phyloP scores from a whole-genome alignment of 2,888 invertebrate species.

The Mamestra brassicae region DNA sequence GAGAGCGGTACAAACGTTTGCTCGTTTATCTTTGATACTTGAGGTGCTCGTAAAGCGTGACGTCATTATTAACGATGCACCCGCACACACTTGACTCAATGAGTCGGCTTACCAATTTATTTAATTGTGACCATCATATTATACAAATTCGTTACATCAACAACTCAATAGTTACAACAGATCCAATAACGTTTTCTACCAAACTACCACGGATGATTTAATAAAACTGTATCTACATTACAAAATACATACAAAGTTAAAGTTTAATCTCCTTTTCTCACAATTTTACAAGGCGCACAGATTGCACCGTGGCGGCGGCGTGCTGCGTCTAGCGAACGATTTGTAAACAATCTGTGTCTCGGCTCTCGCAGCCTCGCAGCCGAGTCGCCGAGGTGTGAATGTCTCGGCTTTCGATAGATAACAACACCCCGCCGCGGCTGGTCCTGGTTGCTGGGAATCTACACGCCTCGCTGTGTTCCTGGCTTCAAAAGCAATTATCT shows the following conservation, averaged over 20 bases:
- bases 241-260: not conserved
- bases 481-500: slow-evolving; percentile 11
- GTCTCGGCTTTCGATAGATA: slow-evolving; percentile 10
- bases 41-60: slow-evolving; percentile 34
- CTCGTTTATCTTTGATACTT: slow-evolving; percentile 50
- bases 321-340: slow-evolving; percentile 25
- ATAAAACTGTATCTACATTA: not conserved
- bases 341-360: slow-evolving; percentile 50
- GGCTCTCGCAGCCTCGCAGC: not conserved
- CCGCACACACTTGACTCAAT: slow-evolving; percentile 3
- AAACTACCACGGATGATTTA: not conserved
- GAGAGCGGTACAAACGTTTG: slow-evolving; percentile 35
- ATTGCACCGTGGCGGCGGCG: slow-evolving; percentile 18
- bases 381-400: slow-evolving; percentile 15
- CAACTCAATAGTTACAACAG: too few species aligned
- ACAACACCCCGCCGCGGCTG: not conserved
- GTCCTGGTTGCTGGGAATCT: not conserved
- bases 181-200: not conserved
- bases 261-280: slow-evolving; percentile 6
- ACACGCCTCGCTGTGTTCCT: not conserved
- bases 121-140: not conserved
- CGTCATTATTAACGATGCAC: slow-evolving; percentile 46
- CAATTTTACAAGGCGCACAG: slow-evolving; percentile 15
- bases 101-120: not conserved
- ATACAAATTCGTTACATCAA: too few species aligned